Percentiles rank a stretch among this genome's conserved stretches.
Conservation (phyloP, 2,888 invertebrate genomes). For the Troides helena region DNA sequence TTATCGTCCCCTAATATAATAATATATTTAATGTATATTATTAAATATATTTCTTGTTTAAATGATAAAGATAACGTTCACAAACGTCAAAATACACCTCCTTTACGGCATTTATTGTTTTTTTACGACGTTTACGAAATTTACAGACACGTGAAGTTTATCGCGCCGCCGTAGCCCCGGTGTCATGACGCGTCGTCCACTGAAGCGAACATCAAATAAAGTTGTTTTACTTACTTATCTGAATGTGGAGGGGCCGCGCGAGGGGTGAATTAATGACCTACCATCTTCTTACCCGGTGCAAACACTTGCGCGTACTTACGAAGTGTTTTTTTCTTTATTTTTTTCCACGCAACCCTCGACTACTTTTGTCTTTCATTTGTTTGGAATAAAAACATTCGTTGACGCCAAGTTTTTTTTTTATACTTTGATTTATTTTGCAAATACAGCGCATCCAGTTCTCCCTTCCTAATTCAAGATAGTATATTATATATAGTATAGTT, state of each 20-base stretch:
- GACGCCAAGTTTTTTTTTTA: conserved; percentile 32
- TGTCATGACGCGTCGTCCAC: conserved; percentile 54
- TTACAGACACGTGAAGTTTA: conserved; percentile 38
- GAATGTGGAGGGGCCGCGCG: conserved; percentile 53
- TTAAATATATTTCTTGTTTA: no score
- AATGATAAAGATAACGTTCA: no score
- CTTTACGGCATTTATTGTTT: background rate
- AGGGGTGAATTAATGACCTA: conserved; percentile 75
- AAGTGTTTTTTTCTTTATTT: conserved; percentile 50
- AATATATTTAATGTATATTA: no score
- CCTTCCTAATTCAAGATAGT: background rate
- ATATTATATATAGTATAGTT: no score
- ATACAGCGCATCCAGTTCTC: background rate
- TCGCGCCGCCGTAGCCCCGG: conserved; percentile 46
- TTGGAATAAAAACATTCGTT: conserved; percentile 54
- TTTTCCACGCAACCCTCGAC: conserved; percentile 41
- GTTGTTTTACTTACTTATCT: conserved; percentile 77
- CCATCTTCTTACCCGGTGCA: conserved; percentile 41
- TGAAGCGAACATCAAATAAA: conserved; percentile 76
- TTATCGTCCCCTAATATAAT: no score
- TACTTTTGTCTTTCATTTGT: conserved; percentile 58
- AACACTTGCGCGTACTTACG: conserved; percentile 49
- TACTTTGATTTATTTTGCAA: conserved; percentile 30
- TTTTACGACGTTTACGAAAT: conserved; percentile 35
- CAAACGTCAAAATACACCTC: no score